Conservation (phyloP, 2,888 invertebrate genomes). For the Pyrrhosoma nymphula region DNA sequence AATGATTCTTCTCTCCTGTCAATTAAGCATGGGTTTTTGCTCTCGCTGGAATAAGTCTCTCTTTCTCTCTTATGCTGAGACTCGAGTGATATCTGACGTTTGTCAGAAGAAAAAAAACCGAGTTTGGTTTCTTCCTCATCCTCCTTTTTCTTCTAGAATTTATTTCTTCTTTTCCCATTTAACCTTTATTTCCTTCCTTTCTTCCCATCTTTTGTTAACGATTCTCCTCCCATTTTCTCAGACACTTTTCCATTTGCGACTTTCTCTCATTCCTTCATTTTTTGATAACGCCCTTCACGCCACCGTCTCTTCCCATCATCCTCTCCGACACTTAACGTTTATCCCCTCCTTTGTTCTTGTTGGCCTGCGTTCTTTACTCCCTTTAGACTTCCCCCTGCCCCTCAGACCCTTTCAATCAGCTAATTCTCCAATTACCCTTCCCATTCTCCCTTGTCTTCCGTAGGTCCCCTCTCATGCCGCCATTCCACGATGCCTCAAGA, state of each 20-base stretch:
- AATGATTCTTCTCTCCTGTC: too few relatives aligned
- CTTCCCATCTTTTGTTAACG: neutral
- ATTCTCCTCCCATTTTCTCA: neutral
- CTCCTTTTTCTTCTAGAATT: neutral
- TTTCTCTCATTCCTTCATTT: too few relatives aligned
- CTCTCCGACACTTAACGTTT: neutral
- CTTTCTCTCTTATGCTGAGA: too few relatives aligned
- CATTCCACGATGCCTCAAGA: neutral
- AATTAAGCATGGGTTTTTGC: too few relatives aligned
- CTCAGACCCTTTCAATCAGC: neutral
- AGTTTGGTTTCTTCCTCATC: neutral
- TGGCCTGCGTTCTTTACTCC: neutral
- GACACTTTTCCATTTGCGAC: neutral
- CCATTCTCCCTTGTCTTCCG: neutral
- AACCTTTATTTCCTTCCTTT: neutral
- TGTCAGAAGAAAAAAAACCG: too few relatives aligned
- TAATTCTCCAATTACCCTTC: conserved; percentile 18
- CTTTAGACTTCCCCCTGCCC: neutral
- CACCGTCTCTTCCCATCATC: neutral
- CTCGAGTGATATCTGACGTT: too few relatives aligned
- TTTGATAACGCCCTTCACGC: too few relatives aligned
- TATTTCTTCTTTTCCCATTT: neutral
- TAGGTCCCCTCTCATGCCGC: too few relatives aligned
- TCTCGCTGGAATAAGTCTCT: too few relatives aligned
- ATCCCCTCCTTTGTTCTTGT: neutral